phyloP scores from a whole-genome alignment of 1,140 invertebrate genomes.

The Drosophila triauraria region DNA sequence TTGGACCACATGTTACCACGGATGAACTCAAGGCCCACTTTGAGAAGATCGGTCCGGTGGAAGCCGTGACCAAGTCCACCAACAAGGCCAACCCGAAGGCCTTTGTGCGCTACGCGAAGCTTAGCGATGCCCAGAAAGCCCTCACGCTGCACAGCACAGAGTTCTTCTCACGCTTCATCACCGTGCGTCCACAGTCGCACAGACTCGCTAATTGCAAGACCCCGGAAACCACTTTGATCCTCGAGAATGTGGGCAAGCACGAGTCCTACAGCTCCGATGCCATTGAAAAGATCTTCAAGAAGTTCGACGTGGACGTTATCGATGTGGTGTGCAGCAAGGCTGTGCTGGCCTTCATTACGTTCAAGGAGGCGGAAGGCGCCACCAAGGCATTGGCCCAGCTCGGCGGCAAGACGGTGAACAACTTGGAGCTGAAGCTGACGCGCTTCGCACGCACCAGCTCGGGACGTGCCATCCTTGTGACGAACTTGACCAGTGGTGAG shows the following conservation, averaged over 20 bases:
- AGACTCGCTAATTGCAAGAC: background rate
- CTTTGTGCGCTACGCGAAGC: constrained; percentile 44
- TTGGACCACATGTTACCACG: constrained; percentile 41
- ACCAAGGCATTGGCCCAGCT: constrained; percentile 54
- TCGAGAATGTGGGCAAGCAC: constrained; percentile 48
- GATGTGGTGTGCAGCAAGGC: constrained; percentile 56
- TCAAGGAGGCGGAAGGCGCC: constrained; percentile 35
- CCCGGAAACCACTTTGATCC: constrained; percentile 14
- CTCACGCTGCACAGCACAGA: constrained; percentile 58
- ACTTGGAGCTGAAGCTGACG: constrained; percentile 53
- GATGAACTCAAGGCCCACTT: constrained; percentile 49
- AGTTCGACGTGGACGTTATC: constrained; percentile 44
- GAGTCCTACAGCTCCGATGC: constrained; percentile 31
- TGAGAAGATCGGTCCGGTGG: constrained; percentile 54
- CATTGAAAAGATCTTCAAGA: constrained; percentile 64
- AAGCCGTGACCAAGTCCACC: constrained; percentile 20
- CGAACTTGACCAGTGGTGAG: constrained; percentile 50
- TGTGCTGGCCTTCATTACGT: constrained; percentile 64
- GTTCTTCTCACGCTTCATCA: constrained; percentile 57
- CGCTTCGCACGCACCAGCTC: constrained; percentile 14
- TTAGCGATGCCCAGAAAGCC: constrained; percentile 26
- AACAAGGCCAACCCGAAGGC: constrained; percentile 37
- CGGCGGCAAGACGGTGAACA: constrained; percentile 53
- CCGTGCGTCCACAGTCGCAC: constrained; percentile 21
- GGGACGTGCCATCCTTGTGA: constrained; percentile 35